Evolutionary conservation across 2,113 vertebrate genomes (phyloP), one percentile per base, ranked within the genome.

Genomic region (Sprattus sprattus): DNA sequence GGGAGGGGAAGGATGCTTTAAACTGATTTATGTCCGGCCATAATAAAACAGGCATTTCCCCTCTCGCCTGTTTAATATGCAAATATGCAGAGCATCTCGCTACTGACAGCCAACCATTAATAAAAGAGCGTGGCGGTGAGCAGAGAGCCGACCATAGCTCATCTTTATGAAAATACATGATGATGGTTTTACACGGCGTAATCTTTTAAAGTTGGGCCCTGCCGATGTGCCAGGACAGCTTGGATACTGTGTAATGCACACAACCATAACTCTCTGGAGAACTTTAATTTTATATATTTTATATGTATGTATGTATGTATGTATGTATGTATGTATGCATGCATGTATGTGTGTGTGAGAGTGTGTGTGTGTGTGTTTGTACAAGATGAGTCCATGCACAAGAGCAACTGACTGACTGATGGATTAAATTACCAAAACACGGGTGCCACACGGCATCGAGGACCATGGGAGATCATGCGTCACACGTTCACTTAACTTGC

Each of bases 161-260:
- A 97, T 99, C 95, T 97, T 97, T 97, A 97, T 98, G 97, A 98
- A 98, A 98, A 99, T 97, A 97, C 96, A 97, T 96, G 95, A 97
- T 97, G 97, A 98, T 97, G 96, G 97, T 96, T 99, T 98, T 98
- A 97, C 96, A 96, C 96, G 95, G 95, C 95, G 94, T 96, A 96
- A 97, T 97, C 93, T 97, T 97, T 93, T 92, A 94, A 95, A 96
- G 94, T 94, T 92, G 94, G 95, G 95, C 95, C 78, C 82, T 49
- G 67, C 81, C 94, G 95, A 93, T 96, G 95, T 94, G 95, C 95
- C 95, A 94, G 93, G 90, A 92, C 84, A 85, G 92, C 90, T 93
- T 91, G 93, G 95, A 95, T 95, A 91, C 92, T 91, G 91, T 90
- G 92, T 91, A 93, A 90, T 93, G 94, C 91, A 91, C 92, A 88